phyloP scores from a whole-genome alignment of 1,140 invertebrate species.

The Trachelipus rathkii region DNA sequence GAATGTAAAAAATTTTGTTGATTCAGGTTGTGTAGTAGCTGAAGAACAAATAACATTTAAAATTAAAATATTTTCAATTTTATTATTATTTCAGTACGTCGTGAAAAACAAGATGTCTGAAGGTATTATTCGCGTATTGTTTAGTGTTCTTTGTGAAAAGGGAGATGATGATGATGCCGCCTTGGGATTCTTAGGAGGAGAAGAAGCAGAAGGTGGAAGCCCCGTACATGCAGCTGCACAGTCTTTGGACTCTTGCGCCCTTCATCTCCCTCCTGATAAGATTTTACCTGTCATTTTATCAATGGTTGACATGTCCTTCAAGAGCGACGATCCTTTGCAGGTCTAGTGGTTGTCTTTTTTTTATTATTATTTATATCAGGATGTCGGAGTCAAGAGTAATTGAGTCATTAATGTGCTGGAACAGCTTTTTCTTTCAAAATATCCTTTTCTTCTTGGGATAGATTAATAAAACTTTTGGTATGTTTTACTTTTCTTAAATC shows the following conservation, averaged over 20 bases:
- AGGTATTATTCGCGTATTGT: slow-evolving; percentile 65
- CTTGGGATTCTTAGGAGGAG: slow-evolving; percentile 49
- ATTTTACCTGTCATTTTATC: slow-evolving; percentile 66
- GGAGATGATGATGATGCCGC: slow-evolving; percentile 53
- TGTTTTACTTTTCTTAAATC: too few relatives aligned
- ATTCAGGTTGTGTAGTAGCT: neutral
- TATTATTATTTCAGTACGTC: slow-evolving; percentile 55
- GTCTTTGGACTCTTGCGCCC: slow-evolving; percentile 69
- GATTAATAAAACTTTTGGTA: too few relatives aligned
- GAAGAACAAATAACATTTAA: neutral
- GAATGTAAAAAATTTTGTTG: neutral
- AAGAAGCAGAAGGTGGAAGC: slow-evolving; percentile 50
- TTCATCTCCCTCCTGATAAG: slow-evolving; percentile 72
- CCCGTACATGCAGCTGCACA: slow-evolving; percentile 65
- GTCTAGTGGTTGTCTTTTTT: slow-evolving; percentile 1
- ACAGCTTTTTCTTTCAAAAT: too few relatives aligned
- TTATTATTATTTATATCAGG: too few relatives aligned
- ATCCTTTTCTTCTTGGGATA: too few relatives aligned
- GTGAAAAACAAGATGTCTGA: slow-evolving; percentile 68
- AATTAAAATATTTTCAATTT: neutral
- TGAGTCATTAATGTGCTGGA: too few relatives aligned
- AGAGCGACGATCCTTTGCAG: slow-evolving; percentile 35
- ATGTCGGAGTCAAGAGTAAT: too few relatives aligned
- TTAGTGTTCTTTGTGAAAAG: slow-evolving; percentile 62
- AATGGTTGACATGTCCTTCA: slow-evolving; percentile 43